A percentile compares a stretch with the other conserved stretches of the same genome.
phyloP scores from a whole-genome alignment of 2,113 vertebrate genomes.

The Prinia subflava region DNA sequence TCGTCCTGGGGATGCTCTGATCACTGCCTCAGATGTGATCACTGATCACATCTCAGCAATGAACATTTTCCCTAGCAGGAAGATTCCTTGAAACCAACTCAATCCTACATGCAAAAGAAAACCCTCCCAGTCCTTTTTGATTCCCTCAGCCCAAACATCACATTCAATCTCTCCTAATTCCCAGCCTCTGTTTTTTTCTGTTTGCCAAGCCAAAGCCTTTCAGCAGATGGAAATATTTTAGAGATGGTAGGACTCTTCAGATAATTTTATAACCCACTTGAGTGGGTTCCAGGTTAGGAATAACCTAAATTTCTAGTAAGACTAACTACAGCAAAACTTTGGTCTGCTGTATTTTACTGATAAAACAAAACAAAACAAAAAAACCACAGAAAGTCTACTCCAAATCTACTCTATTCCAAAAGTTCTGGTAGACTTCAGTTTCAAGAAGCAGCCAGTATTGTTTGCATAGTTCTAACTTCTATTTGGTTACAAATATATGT shows the following conservation, averaged over 20 bases:
- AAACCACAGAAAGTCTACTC: not conserved
- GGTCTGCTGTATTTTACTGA: not conserved
- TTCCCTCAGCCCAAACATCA: not conserved
- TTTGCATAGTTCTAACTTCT: slow-evolving; percentile 56
- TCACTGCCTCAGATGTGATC: not conserved
- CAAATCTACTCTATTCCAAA: not conserved
- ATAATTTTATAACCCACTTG: not conserved
- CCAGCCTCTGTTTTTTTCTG: not conserved
- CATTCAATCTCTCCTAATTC: not conserved
- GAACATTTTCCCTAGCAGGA: not conserved
- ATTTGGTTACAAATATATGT: not conserved
- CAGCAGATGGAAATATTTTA: not conserved
- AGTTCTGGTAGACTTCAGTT: not conserved
- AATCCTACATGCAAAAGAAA: not conserved
- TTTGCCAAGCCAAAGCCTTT: not conserved
- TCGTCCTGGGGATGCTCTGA: not conserved
- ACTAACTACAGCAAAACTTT: not conserved
- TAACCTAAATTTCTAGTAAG: not conserved
- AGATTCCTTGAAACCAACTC: not conserved
- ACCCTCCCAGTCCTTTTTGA: not conserved
- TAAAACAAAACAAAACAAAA: not conserved
- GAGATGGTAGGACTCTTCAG: not conserved
- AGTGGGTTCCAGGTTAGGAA: not conserved
- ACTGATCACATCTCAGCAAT: not conserved
- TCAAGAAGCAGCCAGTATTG: slow-evolving; percentile 27